These are phyloP conservation scores for Myotis brandtii DNA, from an alignment of 2,113 vertebrate genomes.

Conservation along the genomic window DNA sequence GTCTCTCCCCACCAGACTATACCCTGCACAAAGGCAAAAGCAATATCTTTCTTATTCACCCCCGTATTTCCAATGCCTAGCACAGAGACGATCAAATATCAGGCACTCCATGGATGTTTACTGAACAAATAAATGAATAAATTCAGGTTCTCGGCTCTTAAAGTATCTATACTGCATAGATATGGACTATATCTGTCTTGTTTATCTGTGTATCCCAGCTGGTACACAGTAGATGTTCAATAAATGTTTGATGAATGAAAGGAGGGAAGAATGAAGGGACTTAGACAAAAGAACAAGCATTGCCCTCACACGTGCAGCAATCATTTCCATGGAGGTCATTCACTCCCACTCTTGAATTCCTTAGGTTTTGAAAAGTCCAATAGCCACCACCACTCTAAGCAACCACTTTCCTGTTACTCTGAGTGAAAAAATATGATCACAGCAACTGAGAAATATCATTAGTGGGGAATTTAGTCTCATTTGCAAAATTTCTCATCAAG, in stretches of 20 bases:
- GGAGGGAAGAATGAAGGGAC: not conserved
- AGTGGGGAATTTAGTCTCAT: conserved; percentile 16
- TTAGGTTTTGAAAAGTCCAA: conserved; percentile 9
- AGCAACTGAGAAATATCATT: not conserved
- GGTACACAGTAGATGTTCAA: not conserved
- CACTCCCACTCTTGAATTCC: conserved; percentile 36
- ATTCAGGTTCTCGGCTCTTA: not conserved
- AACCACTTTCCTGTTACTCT: not conserved
- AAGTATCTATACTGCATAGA: not conserved
- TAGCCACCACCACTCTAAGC: not conserved
- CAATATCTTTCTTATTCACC: not conserved
- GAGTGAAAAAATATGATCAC: conserved; percentile 22
- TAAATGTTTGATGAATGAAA: conserved; percentile 40
- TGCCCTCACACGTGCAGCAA: not conserved
- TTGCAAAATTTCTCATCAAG: conserved; percentile 29
- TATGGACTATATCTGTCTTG: not conserved
- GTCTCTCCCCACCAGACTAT: not conserved
- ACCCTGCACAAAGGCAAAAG: not conserved
- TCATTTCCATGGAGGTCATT: not conserved
- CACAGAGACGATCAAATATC: not conserved
- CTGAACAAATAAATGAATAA: not conserved
- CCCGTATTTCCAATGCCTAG: not conserved
- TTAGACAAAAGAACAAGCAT: not conserved
- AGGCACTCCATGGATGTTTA: not conserved
- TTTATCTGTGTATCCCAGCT: not conserved